These are phyloP conservation scores for Hemithea aestivaria DNA, from an alignment of 2,888 invertebrate species.

Conservation along the genomic window DNA sequence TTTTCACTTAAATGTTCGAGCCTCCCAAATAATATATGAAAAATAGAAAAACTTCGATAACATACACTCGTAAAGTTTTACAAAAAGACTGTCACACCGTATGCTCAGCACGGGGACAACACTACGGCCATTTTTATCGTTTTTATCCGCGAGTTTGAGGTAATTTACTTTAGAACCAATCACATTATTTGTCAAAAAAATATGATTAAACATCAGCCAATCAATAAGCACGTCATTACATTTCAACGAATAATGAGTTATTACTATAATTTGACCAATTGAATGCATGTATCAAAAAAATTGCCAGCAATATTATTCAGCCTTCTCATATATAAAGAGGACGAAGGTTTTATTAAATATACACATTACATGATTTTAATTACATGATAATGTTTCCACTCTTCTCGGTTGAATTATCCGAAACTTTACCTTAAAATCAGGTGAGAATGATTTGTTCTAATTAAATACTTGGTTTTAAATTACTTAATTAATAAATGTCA, in stretches of 20 bases:
- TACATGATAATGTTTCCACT: no score
- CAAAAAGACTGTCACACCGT: constrained; percentile 48
- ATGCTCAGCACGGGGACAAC: constrained; percentile 58
- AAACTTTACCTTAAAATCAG: no score
- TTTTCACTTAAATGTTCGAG: constrained; percentile 38
- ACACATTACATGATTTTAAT: no score
- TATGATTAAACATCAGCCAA: constrained; percentile 26
- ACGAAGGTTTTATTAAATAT: no score
- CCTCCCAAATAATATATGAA: constrained; percentile 29
- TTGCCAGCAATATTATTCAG: no score
- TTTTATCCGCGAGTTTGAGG: constrained; percentile 60
- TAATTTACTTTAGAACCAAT: constrained; percentile 38
- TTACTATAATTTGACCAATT: constrained; percentile 4
- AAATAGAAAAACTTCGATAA: constrained; percentile 26
- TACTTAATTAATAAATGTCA: no score
- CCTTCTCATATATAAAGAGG: no score
- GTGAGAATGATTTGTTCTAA: no score
- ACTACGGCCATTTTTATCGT: constrained; percentile 66
- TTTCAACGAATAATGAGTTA: neutral
- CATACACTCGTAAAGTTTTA: constrained; percentile 45
- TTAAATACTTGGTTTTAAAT: no score
- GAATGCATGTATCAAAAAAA: constrained; percentile 6
- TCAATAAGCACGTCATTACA: constrained; percentile 11
- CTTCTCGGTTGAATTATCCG: no score
- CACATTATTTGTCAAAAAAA: constrained; percentile 21